These are phyloP conservation scores for Junco hyemalis DNA, from an alignment of 2,113 vertebrate genomes.

Conservation along the genomic window DNA sequence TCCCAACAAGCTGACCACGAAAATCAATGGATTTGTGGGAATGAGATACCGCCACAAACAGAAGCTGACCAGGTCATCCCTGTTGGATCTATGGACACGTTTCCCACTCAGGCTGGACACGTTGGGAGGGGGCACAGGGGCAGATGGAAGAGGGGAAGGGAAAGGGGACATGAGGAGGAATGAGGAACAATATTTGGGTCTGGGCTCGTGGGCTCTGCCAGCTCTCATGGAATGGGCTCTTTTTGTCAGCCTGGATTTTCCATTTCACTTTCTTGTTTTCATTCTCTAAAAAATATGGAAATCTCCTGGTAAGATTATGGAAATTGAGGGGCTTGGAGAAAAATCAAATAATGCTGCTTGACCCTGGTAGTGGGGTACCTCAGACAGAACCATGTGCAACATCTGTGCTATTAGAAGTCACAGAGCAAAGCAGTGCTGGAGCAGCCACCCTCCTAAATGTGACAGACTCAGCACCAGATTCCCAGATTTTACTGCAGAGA, in stretches of 20 bases:
- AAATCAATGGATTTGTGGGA: neutral
- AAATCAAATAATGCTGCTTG: neutral
- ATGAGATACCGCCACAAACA: neutral
- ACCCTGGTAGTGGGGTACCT: neutral
- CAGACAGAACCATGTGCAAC: neutral
- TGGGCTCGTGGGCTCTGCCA: neutral
- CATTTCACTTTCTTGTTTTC: neutral
- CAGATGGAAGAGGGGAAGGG: neutral
- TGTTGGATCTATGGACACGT: fast-evolving
- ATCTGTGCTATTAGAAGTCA: neutral
- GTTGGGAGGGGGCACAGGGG: fast-evolving
- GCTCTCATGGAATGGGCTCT: neutral
- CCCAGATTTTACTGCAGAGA: neutral
- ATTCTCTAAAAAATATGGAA: neutral
- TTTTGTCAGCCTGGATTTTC: neutral
- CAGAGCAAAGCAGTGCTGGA: neutral
- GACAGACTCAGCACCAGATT: neutral
- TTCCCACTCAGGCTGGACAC: neutral
- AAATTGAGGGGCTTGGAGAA: neutral
- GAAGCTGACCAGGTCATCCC: neutral
- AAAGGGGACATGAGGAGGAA: fast-evolving
- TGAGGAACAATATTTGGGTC: neutral
- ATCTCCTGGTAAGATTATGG: neutral
- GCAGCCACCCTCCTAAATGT: neutral
- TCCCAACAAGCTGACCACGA: neutral